Conservation (phyloP, 2,113 vertebrate species). For the Hiodon alosoides region DNA sequence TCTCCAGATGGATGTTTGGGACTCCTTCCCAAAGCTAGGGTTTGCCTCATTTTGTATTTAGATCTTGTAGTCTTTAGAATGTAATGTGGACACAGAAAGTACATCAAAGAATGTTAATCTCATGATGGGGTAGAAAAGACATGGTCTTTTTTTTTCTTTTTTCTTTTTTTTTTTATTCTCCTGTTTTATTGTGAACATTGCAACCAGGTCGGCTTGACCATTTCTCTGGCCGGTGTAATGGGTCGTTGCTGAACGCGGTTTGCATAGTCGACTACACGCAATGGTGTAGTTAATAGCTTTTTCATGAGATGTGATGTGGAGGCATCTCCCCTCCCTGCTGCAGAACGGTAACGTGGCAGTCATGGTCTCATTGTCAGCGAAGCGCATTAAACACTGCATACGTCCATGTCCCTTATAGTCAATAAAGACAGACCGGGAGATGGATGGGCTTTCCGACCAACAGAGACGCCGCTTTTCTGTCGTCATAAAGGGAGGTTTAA, state of each 20-base stretch:
- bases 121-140: no score
- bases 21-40: no score
- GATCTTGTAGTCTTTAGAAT: no score
- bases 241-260: not conserved
- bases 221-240: not conserved
- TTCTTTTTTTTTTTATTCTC: not conserved
- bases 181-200: not conserved
- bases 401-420: constrained; percentile 19
- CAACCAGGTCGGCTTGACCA: no score
- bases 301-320: not conserved
- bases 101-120: not conserved
- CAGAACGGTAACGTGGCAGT: not conserved
- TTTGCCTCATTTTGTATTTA: no score
- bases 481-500: constrained; percentile 55
- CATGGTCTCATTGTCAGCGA: not conserved
- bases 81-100: not conserved
- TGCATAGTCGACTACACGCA: no score
- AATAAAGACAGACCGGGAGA: constrained; percentile 21
- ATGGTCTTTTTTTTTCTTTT: not conserved
- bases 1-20: constrained; percentile 7
- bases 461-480: constrained; percentile 17
- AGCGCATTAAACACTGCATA: not conserved
- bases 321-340: not conserved
- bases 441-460: constrained; percentile 17
- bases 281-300: not conserved